Percentiles rank a stretch among this genome's conserved stretches.
These are phyloP conservation scores for Sarcophaga carnaria DNA, from an alignment of 2,888 invertebrate genomes.

Conservation along the genomic window DNA sequence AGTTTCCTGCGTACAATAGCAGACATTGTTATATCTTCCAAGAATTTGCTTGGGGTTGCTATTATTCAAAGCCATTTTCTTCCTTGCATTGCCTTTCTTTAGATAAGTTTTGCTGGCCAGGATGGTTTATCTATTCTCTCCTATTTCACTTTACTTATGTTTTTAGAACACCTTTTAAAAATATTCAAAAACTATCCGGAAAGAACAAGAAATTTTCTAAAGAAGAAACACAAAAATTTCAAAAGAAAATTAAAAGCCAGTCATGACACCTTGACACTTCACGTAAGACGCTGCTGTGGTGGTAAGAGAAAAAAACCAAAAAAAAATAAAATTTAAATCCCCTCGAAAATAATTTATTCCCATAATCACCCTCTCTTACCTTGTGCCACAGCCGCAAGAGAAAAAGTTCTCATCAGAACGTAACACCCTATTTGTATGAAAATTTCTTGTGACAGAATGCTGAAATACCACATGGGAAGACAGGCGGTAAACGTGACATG, in stretches of 20 bases:
- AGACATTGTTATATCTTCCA: too few species aligned
- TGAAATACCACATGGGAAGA: background rate
- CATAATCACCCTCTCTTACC: background rate
- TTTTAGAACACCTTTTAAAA: too few species aligned
- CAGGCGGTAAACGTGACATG: background rate
- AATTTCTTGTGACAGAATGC: background rate
- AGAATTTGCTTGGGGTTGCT: too few species aligned
- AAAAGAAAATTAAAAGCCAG: background rate
- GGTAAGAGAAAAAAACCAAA: background rate
- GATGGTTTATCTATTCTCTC: too few species aligned
- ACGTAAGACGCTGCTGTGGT: background rate
- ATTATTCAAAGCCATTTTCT: too few species aligned
- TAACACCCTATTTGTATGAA: background rate
- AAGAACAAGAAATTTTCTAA: background rate
- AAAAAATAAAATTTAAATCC: background rate
- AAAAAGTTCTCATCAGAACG: background rate
- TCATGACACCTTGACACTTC: background rate
- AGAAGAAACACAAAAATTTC: background rate
- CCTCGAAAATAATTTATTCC: background rate
- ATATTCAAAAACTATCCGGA: background rate
- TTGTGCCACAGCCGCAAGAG: background rate
- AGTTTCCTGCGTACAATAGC: too few species aligned
- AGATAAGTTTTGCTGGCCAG: too few species aligned
- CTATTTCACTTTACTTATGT: too few species aligned
- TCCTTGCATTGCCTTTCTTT: too few species aligned